These are phyloP conservation scores for Dromiciops gliroides DNA, from an alignment of 2,113 vertebrate species.

Conservation along the genomic window DNA sequence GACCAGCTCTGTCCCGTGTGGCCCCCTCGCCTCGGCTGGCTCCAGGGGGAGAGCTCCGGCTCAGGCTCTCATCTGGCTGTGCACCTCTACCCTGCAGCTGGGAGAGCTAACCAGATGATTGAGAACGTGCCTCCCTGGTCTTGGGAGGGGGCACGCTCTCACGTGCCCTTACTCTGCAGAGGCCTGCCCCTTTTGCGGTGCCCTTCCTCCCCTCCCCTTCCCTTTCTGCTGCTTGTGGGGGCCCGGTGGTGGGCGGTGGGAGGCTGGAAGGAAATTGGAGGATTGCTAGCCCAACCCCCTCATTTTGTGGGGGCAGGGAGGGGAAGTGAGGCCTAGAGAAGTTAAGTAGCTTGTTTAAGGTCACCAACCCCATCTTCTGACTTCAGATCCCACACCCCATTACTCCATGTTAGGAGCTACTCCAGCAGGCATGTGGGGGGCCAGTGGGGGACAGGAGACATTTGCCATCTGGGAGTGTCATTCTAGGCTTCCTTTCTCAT, in stretches of 20 bases:
- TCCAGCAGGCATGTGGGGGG: not conserved
- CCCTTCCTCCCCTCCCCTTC: not conserved
- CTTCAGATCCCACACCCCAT: not conserved
- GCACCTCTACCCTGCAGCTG: not conserved
- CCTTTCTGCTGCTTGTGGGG: not conserved
- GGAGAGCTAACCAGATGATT: not conserved
- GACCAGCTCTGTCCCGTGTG: constrained; percentile 66
- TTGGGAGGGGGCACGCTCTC: not conserved
- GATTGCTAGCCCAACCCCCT: not conserved
- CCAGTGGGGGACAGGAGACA: not conserved
- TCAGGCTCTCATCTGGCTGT: not conserved
- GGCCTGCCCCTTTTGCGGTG: not conserved
- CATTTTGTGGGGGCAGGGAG: not conserved
- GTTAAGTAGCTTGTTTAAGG: not conserved
- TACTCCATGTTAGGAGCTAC: no score
- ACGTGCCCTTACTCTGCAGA: not conserved
- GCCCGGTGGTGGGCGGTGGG: not conserved
- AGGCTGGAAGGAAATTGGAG: not conserved
- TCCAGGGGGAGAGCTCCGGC: not conserved
- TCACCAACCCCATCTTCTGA: not conserved
- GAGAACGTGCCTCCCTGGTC: not conserved
- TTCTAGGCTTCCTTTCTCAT: not conserved
- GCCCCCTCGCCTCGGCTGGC: constrained; percentile 2
- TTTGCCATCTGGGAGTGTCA: not conserved
- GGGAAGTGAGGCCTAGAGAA: not conserved